phyloP scores from a whole-genome alignment of 2,888 invertebrate genomes.

The Pachymerium ferrugineum region DNA sequence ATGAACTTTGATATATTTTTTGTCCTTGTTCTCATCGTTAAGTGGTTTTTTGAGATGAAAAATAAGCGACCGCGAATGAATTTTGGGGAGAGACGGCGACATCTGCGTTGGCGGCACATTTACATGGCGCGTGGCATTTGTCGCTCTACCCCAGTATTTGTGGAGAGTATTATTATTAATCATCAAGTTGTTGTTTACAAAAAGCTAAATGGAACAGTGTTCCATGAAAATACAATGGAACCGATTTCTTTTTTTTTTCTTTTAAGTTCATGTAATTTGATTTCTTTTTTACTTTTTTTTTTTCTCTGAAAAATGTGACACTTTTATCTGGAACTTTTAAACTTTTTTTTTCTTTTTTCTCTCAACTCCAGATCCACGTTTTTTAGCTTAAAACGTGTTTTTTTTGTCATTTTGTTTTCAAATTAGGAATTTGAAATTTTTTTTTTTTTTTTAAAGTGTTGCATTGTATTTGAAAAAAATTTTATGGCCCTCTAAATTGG shows the following conservation, averaged over 20 bases:
- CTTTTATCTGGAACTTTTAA: background rate
- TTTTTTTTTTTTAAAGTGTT: slow-evolving; percentile 1
- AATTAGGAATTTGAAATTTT: background rate
- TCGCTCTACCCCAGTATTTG: slow-evolving; percentile 9
- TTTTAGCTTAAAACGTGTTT: background rate
- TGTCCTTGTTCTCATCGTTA: slow-evolving; percentile 27
- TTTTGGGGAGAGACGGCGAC: slow-evolving; percentile 17
- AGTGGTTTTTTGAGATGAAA: slow-evolving; percentile 23
- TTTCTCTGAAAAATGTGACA: background rate
- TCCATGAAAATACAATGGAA: slow-evolving; percentile 23
- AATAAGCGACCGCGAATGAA: slow-evolving; percentile 21
- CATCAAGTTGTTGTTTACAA: slow-evolving; percentile 18
- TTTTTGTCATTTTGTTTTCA: slow-evolving; percentile 10
- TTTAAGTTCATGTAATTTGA: background rate
- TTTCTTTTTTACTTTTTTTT: slow-evolving; percentile 1
- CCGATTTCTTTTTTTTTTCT: background rate
- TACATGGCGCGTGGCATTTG: slow-evolving; percentile 27
- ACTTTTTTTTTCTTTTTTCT: background rate
- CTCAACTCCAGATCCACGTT: background rate
- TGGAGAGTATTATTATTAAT: slow-evolving; percentile 23
- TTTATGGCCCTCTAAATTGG: slow-evolving; percentile 6
- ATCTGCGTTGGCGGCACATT: slow-evolving; percentile 22
- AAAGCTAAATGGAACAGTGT: slow-evolving; percentile 5
- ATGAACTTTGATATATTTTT: slow-evolving; percentile 27
- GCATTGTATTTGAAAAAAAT: slow-evolving; percentile 4